Base-by-base conservation (phyloP, 2,888 invertebrate species). In the Nymphalis polychloros region DNA sequence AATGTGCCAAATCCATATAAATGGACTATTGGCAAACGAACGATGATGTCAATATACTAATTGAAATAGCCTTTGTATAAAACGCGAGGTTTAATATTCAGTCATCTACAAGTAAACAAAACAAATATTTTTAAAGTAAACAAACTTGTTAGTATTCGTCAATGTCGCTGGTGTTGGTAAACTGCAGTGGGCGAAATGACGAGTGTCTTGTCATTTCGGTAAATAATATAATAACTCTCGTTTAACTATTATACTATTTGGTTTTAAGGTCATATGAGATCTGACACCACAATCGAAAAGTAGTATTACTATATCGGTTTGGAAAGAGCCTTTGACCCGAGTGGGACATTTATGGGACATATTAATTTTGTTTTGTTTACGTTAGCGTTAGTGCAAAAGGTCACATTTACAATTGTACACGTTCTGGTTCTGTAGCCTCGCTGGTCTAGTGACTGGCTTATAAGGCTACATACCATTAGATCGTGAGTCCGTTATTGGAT, bases 161-260 rank as follows among this genome's bases (percentile, higher is more conserved):
- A 71, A 69, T 69, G 66, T 71, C 66, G 66, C 55, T 48, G 16
- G n/a, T 27, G 48, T 27, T 59, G 55, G 69, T 71, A 68, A 72
- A 5, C 23, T 70, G 35, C 64, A 64, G 78, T 78, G 72, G 77
- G 76, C 77, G 77, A 73, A 59, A 69, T 27, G 19, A 55, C 23
- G 41, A 31, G 41, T 41, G 41, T 41, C 10, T 5, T 20, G n/a
- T 57, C 8, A 17, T 57, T n/a, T 49, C n/a, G 17, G 8, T n/a
- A 23, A 23, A 23, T 23, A 23, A 23, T 23, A 49, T 1, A n/a
- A 49, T 49, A 8, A 57, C 13, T 41, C 35, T 57, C 57, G 19
- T 8, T 41, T 13, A 57, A 19, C 57, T 16, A 53, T 27, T 53
- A 13, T 20, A 27, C 27, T 57, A 41, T 35, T 57, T 35, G 57